Conservation (phyloP, 2,888 invertebrate species). For the Hypsopygia costalis region DNA sequence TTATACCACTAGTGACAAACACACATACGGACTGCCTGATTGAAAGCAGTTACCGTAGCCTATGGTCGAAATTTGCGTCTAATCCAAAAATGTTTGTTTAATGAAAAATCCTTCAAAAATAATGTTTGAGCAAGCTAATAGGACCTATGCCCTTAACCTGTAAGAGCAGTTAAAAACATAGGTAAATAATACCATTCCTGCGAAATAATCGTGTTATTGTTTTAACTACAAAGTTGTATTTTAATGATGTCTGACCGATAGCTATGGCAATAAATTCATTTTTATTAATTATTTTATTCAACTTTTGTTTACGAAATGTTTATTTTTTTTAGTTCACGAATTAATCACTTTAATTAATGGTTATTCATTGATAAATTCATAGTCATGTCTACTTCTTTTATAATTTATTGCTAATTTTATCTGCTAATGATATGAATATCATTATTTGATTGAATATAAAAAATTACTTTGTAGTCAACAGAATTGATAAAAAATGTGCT, state of each 20-base stretch:
- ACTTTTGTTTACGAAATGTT: slow-evolving; percentile 52
- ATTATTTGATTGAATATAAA: slow-evolving; percentile 38
- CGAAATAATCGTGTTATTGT: no score
- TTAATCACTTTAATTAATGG: slow-evolving; percentile 48
- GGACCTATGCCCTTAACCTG: no score
- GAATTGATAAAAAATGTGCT: slow-evolving; percentile 15
- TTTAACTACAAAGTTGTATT: slow-evolving; percentile 20
- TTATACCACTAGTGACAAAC: no score
- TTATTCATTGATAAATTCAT: slow-evolving; percentile 24
- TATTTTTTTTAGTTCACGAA: slow-evolving; percentile 24
- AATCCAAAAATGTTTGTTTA: no score
- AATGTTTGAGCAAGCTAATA: no score
- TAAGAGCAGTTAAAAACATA: no score
- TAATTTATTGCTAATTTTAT: slow-evolving; percentile 40
- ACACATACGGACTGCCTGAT: no score
- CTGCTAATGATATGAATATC: slow-evolving; percentile 32
- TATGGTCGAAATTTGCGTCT: no score
- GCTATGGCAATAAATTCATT: slow-evolving; percentile 45
- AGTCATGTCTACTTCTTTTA: slow-evolving; percentile 35
- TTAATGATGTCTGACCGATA: slow-evolving; percentile 34
- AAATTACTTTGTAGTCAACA: slow-evolving; percentile 35
- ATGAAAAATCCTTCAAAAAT: no score
- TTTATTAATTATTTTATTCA: slow-evolving; percentile 54
- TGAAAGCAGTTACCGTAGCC: no score
- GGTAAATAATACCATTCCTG: no score